Base-by-base conservation (phyloP, 2,888 invertebrate species). In the Dryadula phaetusa region DNA sequence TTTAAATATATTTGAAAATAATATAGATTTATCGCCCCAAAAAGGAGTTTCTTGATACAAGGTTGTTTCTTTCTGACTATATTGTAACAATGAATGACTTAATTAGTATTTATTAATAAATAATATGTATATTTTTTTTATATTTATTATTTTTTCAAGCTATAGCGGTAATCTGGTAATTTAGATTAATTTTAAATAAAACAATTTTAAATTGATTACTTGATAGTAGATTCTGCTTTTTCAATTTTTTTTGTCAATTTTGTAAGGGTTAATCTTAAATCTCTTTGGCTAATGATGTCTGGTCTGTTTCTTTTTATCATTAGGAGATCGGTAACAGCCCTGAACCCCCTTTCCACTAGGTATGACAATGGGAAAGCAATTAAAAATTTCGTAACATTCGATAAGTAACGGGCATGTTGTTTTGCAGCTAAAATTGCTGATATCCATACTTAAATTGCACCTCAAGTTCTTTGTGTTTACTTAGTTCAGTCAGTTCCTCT, bases 361-460 rank as follows among this genome's bases (percentile, higher is more conserved):
- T 72, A 65, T 66, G 70, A 72, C 53, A 52, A 72, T 60, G 68
- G 67, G 68, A 68, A 67, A 8, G 63, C 54, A 70, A 73, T 67
- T 28, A 70, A 53, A 70, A 70, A 20, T 47, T 47, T 18, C 47
- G 12, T 20, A 20, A 47, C 20, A 20, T 22, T 2, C 16, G 52
- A 52, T 25, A 28, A n/a, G 25, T 52, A 28, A 28, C 47, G 28
- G 53, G 53, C 42, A 53, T 58, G 16, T 58, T 14, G 37, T 37
- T 46, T 44, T 69, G 69, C 42, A 66, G 64, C 63, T 61, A 70
- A 34, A 70, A 70, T 66, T 34, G 16, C 32, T 66, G 65, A 52
- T 72, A 72, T 22, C 67, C 70, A 7, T 60, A 67, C 70, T 49
- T 68, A 67, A 72, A 70, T 34, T 62, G 18, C n/a, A 67, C 62